These are phyloP conservation scores for Sphinx pinastri DNA, from an alignment of 2,888 invertebrate genomes.

Conservation along the genomic window DNA sequence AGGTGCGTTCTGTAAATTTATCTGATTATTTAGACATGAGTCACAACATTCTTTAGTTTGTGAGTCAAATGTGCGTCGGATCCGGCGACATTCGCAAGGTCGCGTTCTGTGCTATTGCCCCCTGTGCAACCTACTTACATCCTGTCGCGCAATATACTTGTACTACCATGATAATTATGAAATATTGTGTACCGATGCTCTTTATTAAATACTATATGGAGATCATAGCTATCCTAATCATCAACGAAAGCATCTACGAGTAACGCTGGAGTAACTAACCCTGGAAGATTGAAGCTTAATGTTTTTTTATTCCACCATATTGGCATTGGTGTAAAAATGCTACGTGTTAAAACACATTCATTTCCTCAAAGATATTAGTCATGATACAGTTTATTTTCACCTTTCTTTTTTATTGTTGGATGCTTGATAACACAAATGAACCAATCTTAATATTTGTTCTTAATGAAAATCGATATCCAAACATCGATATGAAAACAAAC, in stretches of 20 bases:
- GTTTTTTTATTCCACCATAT: too few relatives aligned
- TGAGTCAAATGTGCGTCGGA: conserved; percentile 47
- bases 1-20: conserved; percentile 9
- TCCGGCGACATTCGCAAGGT: conserved; percentile 71
- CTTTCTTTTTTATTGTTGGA: neutral
- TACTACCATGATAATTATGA: neutral
- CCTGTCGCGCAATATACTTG: conserved; percentile 41
- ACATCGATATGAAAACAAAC: conserved; percentile 29
- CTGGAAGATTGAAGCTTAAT: too few relatives aligned
- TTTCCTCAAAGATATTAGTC: too few relatives aligned
- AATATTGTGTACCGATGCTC: neutral
- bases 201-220: too few relatives aligned
- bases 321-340: too few relatives aligned
- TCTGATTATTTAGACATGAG: conserved; percentile 25
- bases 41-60: conserved; percentile 26
- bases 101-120: conserved; percentile 56
- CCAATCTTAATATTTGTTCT: neutral
- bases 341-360: too few relatives aligned
- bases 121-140: conserved; percentile 49
- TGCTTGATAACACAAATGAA: neutral
- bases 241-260: too few relatives aligned
- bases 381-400: too few relatives aligned
- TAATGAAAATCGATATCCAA: conserved; percentile 25
- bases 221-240: too few relatives aligned
- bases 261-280: too few relatives aligned